Conservation (phyloP, 2,888 invertebrate species). For the Osmoderma eremita region DNA sequence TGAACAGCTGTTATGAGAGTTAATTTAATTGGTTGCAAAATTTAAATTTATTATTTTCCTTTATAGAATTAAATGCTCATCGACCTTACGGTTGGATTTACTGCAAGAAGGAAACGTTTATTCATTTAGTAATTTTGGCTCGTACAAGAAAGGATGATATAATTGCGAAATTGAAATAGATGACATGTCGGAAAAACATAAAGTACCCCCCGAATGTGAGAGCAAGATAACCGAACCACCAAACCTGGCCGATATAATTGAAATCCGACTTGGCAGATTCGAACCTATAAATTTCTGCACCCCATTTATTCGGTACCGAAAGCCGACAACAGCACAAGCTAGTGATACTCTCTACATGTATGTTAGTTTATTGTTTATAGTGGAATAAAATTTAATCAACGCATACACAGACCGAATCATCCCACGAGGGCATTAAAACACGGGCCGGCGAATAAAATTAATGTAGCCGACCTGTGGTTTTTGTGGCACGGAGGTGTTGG, state of each 20-base stretch:
- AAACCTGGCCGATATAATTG: conserved; percentile 12
- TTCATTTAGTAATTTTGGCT: background rate
- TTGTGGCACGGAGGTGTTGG: conserved; percentile 22
- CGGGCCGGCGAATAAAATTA: conserved; percentile 18
- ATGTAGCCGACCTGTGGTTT: conserved; percentile 2
- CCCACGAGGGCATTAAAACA: conserved; percentile 13
- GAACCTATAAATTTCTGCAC: conserved; percentile 28
- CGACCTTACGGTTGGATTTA: no score
- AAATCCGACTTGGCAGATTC: conserved; percentile 8
- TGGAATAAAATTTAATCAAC: conserved; percentile 37
- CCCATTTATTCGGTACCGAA: conserved; percentile 19
- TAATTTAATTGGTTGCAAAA: no score
- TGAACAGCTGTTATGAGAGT: no score
- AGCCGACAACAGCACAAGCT: conserved; percentile 5
- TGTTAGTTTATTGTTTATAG: conserved; percentile 33
- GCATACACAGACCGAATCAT: conserved; percentile 19
- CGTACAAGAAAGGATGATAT: conserved; percentile 1
- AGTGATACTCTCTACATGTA: conserved; percentile 7
- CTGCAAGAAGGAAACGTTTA: no score
- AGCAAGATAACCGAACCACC: conserved; percentile 7
- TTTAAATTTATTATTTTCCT: no score
- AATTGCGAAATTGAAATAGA: conserved; percentile 21
- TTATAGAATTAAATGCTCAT: no score
- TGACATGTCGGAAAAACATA: conserved; percentile 12
- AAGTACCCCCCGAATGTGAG: conserved; percentile 15